Base-by-base conservation (phyloP, 2,113 vertebrate species). In the Ictalurus punctatus region DNA sequence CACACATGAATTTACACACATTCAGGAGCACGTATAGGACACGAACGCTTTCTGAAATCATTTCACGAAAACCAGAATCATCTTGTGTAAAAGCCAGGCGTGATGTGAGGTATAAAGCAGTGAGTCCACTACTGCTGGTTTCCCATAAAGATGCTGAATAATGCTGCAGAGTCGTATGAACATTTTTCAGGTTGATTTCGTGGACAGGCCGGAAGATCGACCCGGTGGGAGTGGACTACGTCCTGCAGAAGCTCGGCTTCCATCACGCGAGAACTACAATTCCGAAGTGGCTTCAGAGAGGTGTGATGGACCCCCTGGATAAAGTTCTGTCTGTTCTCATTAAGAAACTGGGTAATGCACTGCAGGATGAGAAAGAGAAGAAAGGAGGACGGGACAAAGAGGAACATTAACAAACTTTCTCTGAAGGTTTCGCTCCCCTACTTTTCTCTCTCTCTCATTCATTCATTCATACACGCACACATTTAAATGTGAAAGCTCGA, bases 211-310 rank as follows among this genome's bases (percentile, higher is more conserved):
- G 98, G 76, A 99, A 99, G 94, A 99, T 99, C 16, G 98, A 99
- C 93, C 98, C 98, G 0, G 98, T 99, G 58, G 98, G 98, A 0
- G 98, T 99, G 92, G 98, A 99, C 94, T 99, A 99, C 94, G 99
- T 99, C 91, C 95, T 99, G 86, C 98, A 99, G 91, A 99, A 99
- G 89, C 93, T 99, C 89, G 98, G 98, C 91, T 99, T 99, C 93
- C 98, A 99, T 93, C 98, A 99, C n/a, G 98, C 98, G 88, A 97
- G 98, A 95, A 99, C 98, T 40, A 99, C 98, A 4, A 99, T 99
- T 93, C 98, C 98, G 27, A 99, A 99, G 94, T 99, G 98, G 98
- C 97, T 99, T 91, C 98, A 99, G 93, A 96, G 98, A n/a, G 98
- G 98, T 1, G 98, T 99, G 89, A 99, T 99, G 98, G 98, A 99